Conservation (phyloP, 2,888 invertebrate genomes). For the Sarcophaga subvicina region DNA sequence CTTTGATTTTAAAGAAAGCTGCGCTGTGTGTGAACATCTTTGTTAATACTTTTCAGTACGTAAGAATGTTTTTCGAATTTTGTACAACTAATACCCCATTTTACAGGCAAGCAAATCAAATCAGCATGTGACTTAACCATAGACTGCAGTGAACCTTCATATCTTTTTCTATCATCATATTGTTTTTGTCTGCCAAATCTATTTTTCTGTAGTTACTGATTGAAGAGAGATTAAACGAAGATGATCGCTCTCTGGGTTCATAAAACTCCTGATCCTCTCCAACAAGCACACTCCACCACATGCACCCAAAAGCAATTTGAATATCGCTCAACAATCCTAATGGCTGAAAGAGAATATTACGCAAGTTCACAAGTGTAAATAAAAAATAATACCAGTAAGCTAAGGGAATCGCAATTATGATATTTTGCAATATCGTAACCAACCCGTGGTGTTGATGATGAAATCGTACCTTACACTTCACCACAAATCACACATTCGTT, state of each 20-base stretch:
- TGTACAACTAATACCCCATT: conserved; percentile 31
- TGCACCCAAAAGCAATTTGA: no score
- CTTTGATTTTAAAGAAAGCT: no score
- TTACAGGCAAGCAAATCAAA: conserved; percentile 17
- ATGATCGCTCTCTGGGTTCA: neutral
- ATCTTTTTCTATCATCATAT: neutral
- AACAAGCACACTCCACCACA: no score
- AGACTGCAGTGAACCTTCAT: neutral
- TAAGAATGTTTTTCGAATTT: conserved; percentile 30
- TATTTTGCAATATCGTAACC: conserved; percentile 37
- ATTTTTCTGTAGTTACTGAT: neutral
- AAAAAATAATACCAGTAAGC: conserved; percentile 64
- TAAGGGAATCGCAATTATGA: conserved; percentile 68
- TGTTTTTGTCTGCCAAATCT: conserved; percentile 11
- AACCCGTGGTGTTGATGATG: conserved; percentile 45
- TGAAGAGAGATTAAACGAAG: neutral
- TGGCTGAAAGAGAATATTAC: neutral
- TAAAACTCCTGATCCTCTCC: neutral
- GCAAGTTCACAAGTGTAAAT: neutral
- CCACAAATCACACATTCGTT: neutral
- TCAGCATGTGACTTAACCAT: neutral
- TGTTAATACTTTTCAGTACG: neutral
- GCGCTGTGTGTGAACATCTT: no score
- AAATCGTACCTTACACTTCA: conserved; percentile 8
- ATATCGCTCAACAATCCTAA: conserved; percentile 1